Conservation (phyloP, 2,797 vertebrate species). For the Sparidentex hasta region DNA sequence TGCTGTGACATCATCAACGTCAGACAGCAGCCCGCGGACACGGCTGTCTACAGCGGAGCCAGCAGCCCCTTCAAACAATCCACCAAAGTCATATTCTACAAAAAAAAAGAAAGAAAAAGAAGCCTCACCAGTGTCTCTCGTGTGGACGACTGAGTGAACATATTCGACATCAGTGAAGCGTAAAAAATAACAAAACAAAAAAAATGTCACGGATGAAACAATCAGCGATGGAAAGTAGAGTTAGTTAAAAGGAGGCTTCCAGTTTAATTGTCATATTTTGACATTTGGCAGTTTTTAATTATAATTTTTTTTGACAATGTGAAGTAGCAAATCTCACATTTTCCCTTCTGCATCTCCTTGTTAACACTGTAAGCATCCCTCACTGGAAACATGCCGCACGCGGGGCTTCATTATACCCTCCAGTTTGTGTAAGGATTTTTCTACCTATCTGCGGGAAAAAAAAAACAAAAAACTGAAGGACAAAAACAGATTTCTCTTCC, state of each 20-base stretch:
- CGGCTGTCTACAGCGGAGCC: slow-evolving; percentile 35
- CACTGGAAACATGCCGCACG: slow-evolving; percentile 21
- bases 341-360: neutral
- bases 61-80: slow-evolving; percentile 8
- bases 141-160: neutral
- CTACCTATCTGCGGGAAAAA: slow-evolving; percentile 14
- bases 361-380: slow-evolving; percentile 6
- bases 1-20: slow-evolving; percentile 53
- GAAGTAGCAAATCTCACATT: no score
- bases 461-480: slow-evolving; percentile 40
- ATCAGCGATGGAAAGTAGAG: neutral
- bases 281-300: slow-evolving; percentile 14
- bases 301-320: slow-evolving; percentile 1
- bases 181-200: slow-evolving; percentile 10
- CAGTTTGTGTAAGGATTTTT: slow-evolving; percentile 34
- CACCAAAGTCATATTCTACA: neutral
- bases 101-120: no score
- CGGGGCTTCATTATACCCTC: slow-evolving; percentile 31
- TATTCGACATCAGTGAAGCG: neutral
- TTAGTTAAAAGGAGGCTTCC: neutral
- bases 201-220: neutral
- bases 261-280: slow-evolving; percentile 29
- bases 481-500: slow-evolving; percentile 18
- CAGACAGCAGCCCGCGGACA: slow-evolving; percentile 18
- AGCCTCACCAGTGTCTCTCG: neutral